Base-by-base conservation (phyloP, 2,888 invertebrate genomes). In the Zeuzera pyrina region DNA sequence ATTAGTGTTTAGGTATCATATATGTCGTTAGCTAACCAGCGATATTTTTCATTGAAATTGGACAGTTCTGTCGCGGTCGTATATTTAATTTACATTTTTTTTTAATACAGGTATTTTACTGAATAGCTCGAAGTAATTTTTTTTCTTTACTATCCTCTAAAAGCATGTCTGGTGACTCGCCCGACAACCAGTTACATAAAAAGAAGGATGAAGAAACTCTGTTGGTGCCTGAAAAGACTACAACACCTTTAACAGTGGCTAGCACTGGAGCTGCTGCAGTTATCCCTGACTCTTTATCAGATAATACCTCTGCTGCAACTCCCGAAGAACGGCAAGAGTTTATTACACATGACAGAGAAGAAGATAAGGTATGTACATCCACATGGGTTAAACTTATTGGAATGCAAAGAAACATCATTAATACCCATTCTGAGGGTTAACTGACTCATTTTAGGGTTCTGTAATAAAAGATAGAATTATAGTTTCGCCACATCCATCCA, bases 81-180 rank as follows among this genome's bases (percentile, higher is more conserved):
- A 19, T 19, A 19, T 19, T 19, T 19, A 19, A 6, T 6, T 8
- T 19, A 19, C 5, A 19, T 6, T 8, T 19, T n/a, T n/a, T n/a
- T n/a, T n/a, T n/a, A n/a, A n/a, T n/a, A n/a, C n/a, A n/a, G n/a
- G n/a, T n/a, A n/a, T n/a, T n/a, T n/a, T n/a, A n/a, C n/a, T n/a
- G n/a, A n/a, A n/a, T n/a, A n/a, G n/a, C n/a, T n/a, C n/a, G n/a
- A n/a, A n/a, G n/a, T n/a, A n/a, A n/a, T n/a, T n/a, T n/a, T n/a
- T n/a, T n/a, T n/a, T n/a, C n/a, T n/a, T n/a, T n/a, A n/a, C 33
- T 37, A 49, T 41, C 45, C 41, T 35, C 47, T 58, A 60, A 41
- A 53, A 79, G 79, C 41, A 81, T 79, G 77, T 70, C 77, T 43
- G 79, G 73, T 29, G 77, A 78, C 44, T 71, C 78, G 26, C 52